phyloP scores from a whole-genome alignment of 2,797 vertebrate species.

The Poeciliopsis infans region DNA sequence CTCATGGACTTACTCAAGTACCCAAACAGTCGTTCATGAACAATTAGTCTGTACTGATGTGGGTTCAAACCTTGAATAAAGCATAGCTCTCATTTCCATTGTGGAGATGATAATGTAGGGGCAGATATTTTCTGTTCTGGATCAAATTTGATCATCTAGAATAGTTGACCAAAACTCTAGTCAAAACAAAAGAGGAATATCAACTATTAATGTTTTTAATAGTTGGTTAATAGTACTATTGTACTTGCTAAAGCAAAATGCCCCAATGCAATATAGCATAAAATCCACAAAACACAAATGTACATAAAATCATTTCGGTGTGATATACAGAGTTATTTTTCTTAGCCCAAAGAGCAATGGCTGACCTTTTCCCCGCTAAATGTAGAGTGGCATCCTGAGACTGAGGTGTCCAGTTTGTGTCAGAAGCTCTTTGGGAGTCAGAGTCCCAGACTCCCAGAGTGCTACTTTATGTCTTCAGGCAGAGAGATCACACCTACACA shows the following conservation, averaged over 20 bases:
- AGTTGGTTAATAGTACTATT: neutral
- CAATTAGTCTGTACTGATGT: neutral
- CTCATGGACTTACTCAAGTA: neutral
- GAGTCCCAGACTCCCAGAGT: conserved; percentile 68
- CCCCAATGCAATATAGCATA: neutral
- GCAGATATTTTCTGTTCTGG: neutral
- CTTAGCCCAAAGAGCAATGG: conserved; percentile 6
- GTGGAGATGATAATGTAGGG: neutral
- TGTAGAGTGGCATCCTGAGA: conserved; percentile 58
- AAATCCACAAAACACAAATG: neutral
- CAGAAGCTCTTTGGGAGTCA: conserved; percentile 61
- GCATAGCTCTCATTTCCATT: neutral
- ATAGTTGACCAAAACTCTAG: neutral
- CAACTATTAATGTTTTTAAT: neutral
- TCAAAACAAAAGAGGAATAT: neutral
- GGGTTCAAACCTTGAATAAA: neutral
- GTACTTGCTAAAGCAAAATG: too few species aligned
- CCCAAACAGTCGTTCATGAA: neutral
- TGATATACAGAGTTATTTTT: neutral
- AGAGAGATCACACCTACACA: conserved; percentile 71
- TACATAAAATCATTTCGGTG: neutral
- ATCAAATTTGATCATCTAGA: neutral
- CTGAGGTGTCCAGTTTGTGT: conserved; percentile 68
- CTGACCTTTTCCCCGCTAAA: conserved; percentile 61
- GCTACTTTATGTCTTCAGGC: conserved; percentile 75